phyloP scores from a whole-genome alignment of 2,113 vertebrate species.

The Tympanuchus pallidicinctus region DNA sequence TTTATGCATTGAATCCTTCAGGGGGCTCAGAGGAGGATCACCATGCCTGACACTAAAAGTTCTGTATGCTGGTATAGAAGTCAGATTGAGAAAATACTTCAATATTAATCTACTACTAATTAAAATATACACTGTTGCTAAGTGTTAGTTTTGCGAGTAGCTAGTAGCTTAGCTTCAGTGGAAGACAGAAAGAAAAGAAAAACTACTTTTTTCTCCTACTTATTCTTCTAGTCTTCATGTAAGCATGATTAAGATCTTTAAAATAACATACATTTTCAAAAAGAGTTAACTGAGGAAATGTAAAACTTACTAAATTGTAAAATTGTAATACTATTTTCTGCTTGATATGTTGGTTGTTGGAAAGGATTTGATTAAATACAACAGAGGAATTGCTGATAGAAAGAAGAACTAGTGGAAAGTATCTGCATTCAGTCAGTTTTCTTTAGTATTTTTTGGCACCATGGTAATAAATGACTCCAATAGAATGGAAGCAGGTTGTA shows the following conservation, averaged over 20 bases:
- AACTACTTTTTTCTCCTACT: neutral
- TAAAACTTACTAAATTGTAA: neutral
- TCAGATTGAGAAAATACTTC: neutral
- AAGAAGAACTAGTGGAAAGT: slow-evolving; percentile 11
- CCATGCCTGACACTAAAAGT: neutral
- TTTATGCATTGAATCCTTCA: neutral
- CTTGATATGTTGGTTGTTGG: neutral
- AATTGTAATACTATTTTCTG: neutral
- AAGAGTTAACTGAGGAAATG: neutral
- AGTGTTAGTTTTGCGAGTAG: neutral
- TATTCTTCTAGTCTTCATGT: neutral
- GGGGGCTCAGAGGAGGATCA: neutral
- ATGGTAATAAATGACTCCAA: neutral
- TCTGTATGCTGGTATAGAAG: neutral
- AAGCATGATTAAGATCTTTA: neutral
- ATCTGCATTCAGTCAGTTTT: neutral
- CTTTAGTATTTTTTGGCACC: neutral
- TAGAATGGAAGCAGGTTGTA: neutral
- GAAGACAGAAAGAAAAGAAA: neutral
- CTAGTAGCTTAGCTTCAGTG: neutral
- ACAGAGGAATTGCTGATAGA: neutral
- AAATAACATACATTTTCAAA: neutral
- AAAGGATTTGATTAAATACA: neutral
- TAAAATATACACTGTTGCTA: accelerated
- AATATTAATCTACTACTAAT: neutral